Conservation (phyloP, 2,888 invertebrate genomes). For the Celastrina argiolus region DNA sequence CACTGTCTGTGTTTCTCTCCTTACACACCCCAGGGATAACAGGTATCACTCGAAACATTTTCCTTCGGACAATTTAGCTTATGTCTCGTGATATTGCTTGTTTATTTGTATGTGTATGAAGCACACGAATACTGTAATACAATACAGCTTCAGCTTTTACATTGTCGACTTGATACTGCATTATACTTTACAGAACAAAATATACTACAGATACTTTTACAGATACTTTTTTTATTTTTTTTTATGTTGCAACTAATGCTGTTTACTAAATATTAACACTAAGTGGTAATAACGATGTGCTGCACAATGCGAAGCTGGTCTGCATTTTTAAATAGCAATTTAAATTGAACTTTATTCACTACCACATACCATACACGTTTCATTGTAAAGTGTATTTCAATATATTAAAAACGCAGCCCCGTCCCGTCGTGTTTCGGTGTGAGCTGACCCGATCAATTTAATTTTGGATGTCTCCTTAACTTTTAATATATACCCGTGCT, state of each 20-base stretch:
- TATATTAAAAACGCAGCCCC: too few relatives aligned
- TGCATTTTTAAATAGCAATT: too few relatives aligned
- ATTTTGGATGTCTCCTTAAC: too few relatives aligned
- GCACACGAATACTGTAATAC: conserved; percentile 7
- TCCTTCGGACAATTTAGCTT: conserved; percentile 57
- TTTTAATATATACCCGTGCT: too few relatives aligned
- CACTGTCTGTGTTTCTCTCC: conserved; percentile 76
- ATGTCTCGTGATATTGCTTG: conserved; percentile 66
- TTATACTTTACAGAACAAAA: neutral
- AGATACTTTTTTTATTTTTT: too few relatives aligned
- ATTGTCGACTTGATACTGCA: neutral
- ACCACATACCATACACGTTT: too few relatives aligned
- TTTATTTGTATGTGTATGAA: conserved; percentile 22
- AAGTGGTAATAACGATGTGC: too few relatives aligned
- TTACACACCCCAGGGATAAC: conserved; percentile 76
- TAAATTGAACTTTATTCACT: too few relatives aligned
- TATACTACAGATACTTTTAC: neutral
- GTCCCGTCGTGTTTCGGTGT: too few relatives aligned
- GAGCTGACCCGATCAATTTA: too few relatives aligned
- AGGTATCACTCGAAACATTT: conserved; percentile 69
- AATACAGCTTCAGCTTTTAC: conserved; percentile 23
- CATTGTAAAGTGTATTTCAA: too few relatives aligned
- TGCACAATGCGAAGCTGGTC: too few relatives aligned
- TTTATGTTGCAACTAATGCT: conserved; percentile 17
- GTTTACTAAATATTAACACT: neutral